A percentile compares a stretch with the other conserved stretches of the same genome.
Conservation (phyloP, 30 jellyfish, hydroid and myxozoan genomes). For the Chironex yamaguchii region DNA sequence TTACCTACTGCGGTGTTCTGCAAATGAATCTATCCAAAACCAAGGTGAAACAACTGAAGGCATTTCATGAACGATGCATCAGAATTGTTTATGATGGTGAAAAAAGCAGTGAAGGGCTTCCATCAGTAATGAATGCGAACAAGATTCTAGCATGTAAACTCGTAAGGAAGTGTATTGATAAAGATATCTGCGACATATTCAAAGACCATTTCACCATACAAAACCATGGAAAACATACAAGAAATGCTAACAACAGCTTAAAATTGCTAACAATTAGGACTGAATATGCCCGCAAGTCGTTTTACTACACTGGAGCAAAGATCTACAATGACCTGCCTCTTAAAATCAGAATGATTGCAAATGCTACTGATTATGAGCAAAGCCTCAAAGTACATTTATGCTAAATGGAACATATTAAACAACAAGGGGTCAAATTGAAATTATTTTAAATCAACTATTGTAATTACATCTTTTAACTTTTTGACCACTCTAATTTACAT, state of each 20-base stretch:
- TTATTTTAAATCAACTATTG: no score
- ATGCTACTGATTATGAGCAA: conserved; percentile 32
- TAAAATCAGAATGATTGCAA: conserved; percentile 46
- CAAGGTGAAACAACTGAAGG: conserved; percentile 65
- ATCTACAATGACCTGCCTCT: conserved; percentile 67
- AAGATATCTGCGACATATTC: conserved; percentile 63
- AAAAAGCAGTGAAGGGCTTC: conserved; percentile 34
- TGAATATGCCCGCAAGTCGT: conserved; percentile 65
- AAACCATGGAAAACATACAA: conserved; percentile 53
- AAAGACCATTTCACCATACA: conserved; percentile 64
- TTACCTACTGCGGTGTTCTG: conserved; percentile 76
- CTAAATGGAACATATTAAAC: neutral
- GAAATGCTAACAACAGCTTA: conserved; percentile 64
- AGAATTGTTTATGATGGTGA: conserved; percentile 60
- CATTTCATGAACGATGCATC: conserved; percentile 66
- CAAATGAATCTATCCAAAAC: conserved; percentile 70
- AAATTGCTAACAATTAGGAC: conserved; percentile 34
- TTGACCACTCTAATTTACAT: no score
- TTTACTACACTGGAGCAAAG: conserved; percentile 63
- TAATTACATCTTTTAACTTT: no score
- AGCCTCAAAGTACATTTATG: conserved; percentile 40
- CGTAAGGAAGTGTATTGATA: conserved; percentile 63
- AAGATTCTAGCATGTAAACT: conserved; percentile 63
- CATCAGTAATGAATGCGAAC: conserved; percentile 55
- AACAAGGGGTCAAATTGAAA: no score